Evolutionary conservation across 2,797 vertebrate genomes (phyloP).

Genomic region (Muraenolepis orangiensis): DNA sequence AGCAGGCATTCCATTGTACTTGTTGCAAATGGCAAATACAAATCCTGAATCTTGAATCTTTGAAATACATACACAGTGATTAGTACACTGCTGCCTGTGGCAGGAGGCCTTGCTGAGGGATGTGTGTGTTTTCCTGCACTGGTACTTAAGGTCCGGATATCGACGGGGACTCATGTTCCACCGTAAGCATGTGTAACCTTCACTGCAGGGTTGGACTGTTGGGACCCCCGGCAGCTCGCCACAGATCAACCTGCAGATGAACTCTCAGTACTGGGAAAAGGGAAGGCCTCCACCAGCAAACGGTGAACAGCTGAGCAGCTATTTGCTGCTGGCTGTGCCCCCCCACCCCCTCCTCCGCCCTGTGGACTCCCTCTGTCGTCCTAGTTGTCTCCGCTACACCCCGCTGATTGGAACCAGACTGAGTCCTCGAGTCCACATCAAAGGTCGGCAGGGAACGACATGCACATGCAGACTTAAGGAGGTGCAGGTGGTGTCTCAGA

Average conservation of each 20-base stretch:
- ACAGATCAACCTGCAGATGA: conserved; percentile 35
- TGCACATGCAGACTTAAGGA: conserved; percentile 5
- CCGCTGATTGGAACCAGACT: background rate
- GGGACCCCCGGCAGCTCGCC: conserved; percentile 46
- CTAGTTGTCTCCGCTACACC: background rate
- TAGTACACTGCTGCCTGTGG: background rate
- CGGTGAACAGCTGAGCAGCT: background rate
- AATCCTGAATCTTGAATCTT: too few species aligned
- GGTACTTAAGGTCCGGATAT: conserved; percentile 4
- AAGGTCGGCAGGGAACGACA: background rate
- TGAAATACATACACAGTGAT: background rate
- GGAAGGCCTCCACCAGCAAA: background rate
- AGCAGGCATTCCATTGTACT: too few species aligned
- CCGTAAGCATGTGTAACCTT: conserved; percentile 43
- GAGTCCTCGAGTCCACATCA: background rate
- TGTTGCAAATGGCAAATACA: too few species aligned
- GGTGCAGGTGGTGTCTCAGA: background rate
- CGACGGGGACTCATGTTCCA: conserved; percentile 27
- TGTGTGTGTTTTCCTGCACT: conserved; percentile 9
- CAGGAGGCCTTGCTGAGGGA: background rate
- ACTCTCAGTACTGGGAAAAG: conserved; percentile 21
- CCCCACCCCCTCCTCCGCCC: background rate
- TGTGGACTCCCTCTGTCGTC: background rate
- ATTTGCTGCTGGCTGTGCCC: conserved; percentile 1
- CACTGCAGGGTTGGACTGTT: conserved; percentile 21